Conservation (phyloP, 2,888 invertebrate species). For the Eupithecia exiguata region DNA sequence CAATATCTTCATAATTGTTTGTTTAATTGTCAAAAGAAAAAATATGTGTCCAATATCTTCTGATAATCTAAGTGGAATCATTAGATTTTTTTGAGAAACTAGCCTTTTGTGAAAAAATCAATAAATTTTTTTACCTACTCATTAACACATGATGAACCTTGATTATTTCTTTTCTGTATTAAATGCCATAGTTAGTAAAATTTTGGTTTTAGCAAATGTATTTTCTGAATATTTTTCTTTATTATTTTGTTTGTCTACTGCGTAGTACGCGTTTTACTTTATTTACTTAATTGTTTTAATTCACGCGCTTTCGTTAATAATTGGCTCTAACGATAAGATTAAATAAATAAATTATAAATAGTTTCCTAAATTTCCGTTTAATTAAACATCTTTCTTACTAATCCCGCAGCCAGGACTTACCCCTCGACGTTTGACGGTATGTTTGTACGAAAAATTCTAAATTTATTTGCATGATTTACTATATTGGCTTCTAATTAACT, state of each 20-base stretch:
- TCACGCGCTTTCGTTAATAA: neutral
- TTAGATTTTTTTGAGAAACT: too few relatives aligned
- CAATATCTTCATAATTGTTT: too few relatives aligned
- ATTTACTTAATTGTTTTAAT: neutral
- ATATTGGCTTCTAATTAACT: conserved; percentile 25
- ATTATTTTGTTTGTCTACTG: neutral
- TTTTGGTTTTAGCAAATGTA: neutral
- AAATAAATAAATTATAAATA: neutral
- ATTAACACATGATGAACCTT: neutral
- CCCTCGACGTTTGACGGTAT: conserved; percentile 35
- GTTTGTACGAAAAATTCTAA: conserved; percentile 23
- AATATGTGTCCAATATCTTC: too few relatives aligned
- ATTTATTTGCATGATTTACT: conserved; percentile 26
- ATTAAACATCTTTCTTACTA: conserved; percentile 18
- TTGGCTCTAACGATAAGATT: neutral
- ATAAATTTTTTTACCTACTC: too few relatives aligned
- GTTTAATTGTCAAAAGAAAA: too few relatives aligned
- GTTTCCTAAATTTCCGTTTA: neutral
- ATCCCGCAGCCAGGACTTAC: conserved; percentile 34
- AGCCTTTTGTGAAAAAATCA: too few relatives aligned
- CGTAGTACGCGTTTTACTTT: neutral
- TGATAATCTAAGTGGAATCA: too few relatives aligned
- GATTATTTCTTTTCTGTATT: neutral
- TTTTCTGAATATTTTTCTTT: neutral
- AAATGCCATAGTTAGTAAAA: neutral